These are phyloP conservation scores for Oncopodura yosiiana DNA, from an alignment of 1,140 invertebrate species.

Conservation along the genomic window DNA sequence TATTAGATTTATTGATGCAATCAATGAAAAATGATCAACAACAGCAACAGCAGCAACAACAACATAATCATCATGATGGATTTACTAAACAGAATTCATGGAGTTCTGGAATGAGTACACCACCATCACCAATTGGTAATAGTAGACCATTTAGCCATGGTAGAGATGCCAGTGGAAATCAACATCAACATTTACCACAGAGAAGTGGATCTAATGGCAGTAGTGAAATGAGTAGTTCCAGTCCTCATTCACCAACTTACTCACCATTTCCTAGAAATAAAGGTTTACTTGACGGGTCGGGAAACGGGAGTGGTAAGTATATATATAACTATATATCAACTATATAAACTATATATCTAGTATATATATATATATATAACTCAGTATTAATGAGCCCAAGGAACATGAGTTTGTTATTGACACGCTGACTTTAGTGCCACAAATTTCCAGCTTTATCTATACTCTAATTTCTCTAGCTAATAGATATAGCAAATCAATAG, in stretches of 20 bases:
- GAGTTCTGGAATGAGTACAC: conserved; percentile 32
- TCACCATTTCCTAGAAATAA: conserved; percentile 32
- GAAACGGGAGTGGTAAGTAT: conserved; percentile 36
- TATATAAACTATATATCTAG: too few relatives aligned
- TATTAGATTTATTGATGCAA: conserved; percentile 34
- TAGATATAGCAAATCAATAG: too few relatives aligned
- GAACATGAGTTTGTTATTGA: too few relatives aligned
- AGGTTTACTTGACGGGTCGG: conserved; percentile 33
- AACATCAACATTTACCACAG: conserved; percentile 28
- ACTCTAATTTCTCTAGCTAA: too few relatives aligned
- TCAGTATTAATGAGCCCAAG: too few relatives aligned
- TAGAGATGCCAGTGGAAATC: conserved; percentile 7
- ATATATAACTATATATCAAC: neutral
- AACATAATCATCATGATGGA: conserved; percentile 9
- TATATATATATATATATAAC: too few relatives aligned
- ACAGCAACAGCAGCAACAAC: conserved; percentile 19
- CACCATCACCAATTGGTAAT: conserved; percentile 34
- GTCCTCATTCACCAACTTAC: conserved; percentile 28
- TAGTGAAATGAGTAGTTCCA: conserved; percentile 34
- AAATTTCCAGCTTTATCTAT: too few relatives aligned
- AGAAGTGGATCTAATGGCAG: conserved; percentile 34
- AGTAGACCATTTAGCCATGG: conserved; percentile 25
- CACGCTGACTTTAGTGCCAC: too few relatives aligned
- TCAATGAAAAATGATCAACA: conserved; percentile 32
- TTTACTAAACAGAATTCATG: conserved; percentile 27